Evolutionary conservation across 2,797 vertebrate genomes (phyloP), one percentile per base, ranked within the genome.

Genomic region (Manis javanica): DNA sequence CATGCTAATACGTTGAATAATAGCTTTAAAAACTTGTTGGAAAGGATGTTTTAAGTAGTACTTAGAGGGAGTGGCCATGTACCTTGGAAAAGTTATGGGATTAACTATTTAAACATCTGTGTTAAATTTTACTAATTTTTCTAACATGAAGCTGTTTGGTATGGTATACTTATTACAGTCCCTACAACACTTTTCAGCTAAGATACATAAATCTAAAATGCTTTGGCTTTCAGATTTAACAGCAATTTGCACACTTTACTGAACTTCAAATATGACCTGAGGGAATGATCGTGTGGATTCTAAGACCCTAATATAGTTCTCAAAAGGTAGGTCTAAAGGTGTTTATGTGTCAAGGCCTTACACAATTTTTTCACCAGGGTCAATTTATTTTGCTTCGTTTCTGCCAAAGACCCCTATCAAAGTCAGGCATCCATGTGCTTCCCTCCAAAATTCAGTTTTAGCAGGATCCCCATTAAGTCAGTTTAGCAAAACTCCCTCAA

Each of bases 91-190:
- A 84, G 16, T 89, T 93, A 83, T 51, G 31, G 53, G n/a, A 82
- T 75, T 89, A 95, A 91, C 24, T 90, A 53, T 55, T 82, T 84
- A 29, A 86, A 91, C 7, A 85, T 0, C 31, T 86, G 59, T 57
- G 26, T 96, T 89, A 89, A 75, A 68, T 87, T 90, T 90, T 84
- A 91, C 16, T 66, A 39, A 39, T 78, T 88, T 96, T 94, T 96
- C 57, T 96, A 34, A 90, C 29, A 42, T 75, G 66, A 69, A 69
- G 29, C 34, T 91, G 46, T 69, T 39, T 83, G 59, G 5, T 46
- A 79, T n/a, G 10, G 42, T 64, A 84, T 39, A 46, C 4, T 94
- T 91, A 64, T 23, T 72, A 46, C 2, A 53, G 26, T 82, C 31
- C 55, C 11, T 81, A 21, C 13, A 79, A 34, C 23, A 84, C n/a